Percentiles rank a stretch among this genome's conserved stretches.
Evolutionary conservation across 2,113 vertebrate genomes (phyloP).

Genomic region (Engraulis encrasicolus): DNA sequence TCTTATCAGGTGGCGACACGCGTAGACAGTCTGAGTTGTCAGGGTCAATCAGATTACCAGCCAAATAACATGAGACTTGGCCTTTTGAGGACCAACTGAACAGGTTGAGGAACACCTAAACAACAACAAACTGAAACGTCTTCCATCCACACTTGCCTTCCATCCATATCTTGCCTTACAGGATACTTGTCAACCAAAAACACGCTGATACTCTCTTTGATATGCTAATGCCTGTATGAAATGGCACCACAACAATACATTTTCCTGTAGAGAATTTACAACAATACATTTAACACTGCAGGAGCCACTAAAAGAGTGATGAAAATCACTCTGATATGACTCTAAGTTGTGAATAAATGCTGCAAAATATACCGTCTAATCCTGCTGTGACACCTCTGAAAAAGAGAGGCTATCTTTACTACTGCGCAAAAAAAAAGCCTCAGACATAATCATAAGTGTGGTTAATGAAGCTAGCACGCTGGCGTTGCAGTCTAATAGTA

Average conservation of each 20-base stretch:
- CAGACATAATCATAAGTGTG: not conserved
- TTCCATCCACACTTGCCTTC: not conserved
- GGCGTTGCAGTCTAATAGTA: not conserved
- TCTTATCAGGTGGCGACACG: not conserved
- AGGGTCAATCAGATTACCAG: not conserved
- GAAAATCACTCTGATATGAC: too few species aligned
- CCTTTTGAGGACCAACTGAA: not conserved
- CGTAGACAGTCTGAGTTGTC: not conserved
- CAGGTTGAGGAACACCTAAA: not conserved
- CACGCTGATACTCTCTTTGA: not conserved
- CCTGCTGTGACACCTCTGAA: not conserved
- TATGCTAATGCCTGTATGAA: too few species aligned
- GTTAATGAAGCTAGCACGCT: not conserved
- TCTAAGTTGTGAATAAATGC: too few species aligned
- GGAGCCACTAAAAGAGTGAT: too few species aligned
- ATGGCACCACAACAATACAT: too few species aligned
- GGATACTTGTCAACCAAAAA: not conserved
- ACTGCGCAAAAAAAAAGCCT: not conserved
- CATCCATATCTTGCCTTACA: not conserved
- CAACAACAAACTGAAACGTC: not conserved
- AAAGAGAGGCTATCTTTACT: not conserved
- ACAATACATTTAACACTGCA: too few species aligned
- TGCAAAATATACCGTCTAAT: not conserved
- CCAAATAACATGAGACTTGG: not conserved
- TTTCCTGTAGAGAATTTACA: too few species aligned